Base-by-base conservation (phyloP, 2,113 vertebrate genomes). In the Sebastes fasciatus region DNA sequence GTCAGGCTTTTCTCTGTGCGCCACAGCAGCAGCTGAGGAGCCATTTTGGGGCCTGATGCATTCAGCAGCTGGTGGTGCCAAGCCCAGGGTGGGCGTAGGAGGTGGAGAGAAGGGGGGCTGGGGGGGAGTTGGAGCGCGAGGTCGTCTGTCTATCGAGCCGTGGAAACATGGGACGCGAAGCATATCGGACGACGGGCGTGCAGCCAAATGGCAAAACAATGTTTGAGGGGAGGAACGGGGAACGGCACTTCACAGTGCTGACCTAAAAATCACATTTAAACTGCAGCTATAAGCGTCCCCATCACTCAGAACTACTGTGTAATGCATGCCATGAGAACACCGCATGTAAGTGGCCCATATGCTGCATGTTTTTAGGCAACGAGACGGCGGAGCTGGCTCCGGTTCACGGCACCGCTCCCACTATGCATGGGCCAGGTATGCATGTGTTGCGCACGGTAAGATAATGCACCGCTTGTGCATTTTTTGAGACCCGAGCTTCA, bases 61-160 rank as follows among this genome's bases (percentile, higher is more conserved):
- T 92, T 88, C 87, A 93, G 89, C 94, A 95, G 92, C 93, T 93
- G 94, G 91, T 84, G 77, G 92, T 89, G 84, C 90, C 88, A 85
- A 87, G 89, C 81, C 84, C 74, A 70, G 84, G 83, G 69, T 84
- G 85, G 86, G 86, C 4, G 82, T 72, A 69, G 70, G 57, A 75
- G 58, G 64, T 66, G 82, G 7, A 66, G 57, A 16, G 77, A 43
- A 70, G 54, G 8, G 21, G 16, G 23, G 16, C 4, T 42, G 14
- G 57, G 8, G 46, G 55, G 34, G 80, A 34, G 34, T 34, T 34
- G 34, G 55, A 1, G 57, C 0, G 7, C 1, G 70, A 72, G 85
- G 74, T 85, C 66, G 83, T 65, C 82, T 83, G 89, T 69, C 84
- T 61, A 74, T 26, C 40, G 73, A 82, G 87, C 81, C 43, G 43